These are phyloP conservation scores for Cranoglanis bouderius DNA, from an alignment of 2,113 vertebrate genomes.

Conservation along the genomic window DNA sequence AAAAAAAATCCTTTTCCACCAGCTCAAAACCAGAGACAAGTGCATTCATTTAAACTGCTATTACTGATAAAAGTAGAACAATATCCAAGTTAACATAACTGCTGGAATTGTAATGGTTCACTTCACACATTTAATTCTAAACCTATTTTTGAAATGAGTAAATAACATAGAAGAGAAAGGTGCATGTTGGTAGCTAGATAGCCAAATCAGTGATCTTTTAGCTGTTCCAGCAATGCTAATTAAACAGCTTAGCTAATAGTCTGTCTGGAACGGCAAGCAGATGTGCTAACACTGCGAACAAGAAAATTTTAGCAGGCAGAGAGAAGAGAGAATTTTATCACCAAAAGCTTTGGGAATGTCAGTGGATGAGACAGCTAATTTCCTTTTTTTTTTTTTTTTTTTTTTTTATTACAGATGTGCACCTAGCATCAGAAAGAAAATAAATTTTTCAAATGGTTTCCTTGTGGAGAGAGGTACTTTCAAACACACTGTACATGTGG, in stretches of 20 bases:
- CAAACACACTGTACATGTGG: background rate
- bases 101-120: background rate
- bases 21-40: background rate
- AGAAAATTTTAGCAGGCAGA: background rate
- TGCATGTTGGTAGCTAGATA: background rate
- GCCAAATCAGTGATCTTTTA: background rate
- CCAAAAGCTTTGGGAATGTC: background rate
- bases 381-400: background rate
- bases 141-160: background rate
- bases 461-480: background rate
- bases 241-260: constrained; percentile 1
- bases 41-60: background rate
- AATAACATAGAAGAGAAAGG: background rate
- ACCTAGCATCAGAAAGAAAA: background rate
- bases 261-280: background rate
- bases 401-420: background rate
- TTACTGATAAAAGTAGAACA: too few relatives aligned
- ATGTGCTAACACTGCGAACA: background rate
- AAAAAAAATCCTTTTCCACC: background rate
- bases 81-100: too few relatives aligned
- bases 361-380: background rate
- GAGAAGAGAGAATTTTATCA: background rate
- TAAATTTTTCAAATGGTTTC: background rate
- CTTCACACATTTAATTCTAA: background rate
- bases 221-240: background rate